Conservation (phyloP, 2,113 vertebrate genomes). For the Rhagologus leucostigma region DNA sequence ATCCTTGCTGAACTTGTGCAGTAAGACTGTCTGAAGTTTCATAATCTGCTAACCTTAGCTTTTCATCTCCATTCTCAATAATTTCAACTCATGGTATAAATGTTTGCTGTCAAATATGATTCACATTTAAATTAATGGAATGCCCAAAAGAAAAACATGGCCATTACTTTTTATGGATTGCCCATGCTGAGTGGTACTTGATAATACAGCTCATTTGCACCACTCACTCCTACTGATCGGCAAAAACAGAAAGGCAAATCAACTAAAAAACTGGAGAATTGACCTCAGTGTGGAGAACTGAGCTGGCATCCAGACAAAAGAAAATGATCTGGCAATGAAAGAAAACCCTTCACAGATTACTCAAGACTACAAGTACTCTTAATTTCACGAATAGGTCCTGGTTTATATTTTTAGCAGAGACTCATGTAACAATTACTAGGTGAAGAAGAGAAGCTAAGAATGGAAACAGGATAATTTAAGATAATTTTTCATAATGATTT, state of each 20-base stretch:
- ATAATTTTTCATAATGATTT: neutral
- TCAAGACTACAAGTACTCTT: neutral
- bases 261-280: neutral
- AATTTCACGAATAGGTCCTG: neutral
- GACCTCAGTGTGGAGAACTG: neutral
- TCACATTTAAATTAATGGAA: neutral
- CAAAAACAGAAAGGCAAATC: neutral
- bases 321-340: neutral
- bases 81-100: neutral
- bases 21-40: neutral
- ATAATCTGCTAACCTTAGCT: neutral
- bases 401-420: neutral
- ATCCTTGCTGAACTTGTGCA: neutral
- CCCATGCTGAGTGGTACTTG: neutral
- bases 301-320: neutral
- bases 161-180: neutral
- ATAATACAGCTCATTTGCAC: neutral
- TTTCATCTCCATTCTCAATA: neutral
- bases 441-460: neutral
- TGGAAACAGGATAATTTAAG: neutral
- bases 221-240: neutral
- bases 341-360: neutral
- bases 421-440: neutral
- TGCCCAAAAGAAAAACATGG: neutral
- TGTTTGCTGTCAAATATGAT: neutral